phyloP scores from a whole-genome alignment of 1,140 invertebrate species.

The Solen grandis region DNA sequence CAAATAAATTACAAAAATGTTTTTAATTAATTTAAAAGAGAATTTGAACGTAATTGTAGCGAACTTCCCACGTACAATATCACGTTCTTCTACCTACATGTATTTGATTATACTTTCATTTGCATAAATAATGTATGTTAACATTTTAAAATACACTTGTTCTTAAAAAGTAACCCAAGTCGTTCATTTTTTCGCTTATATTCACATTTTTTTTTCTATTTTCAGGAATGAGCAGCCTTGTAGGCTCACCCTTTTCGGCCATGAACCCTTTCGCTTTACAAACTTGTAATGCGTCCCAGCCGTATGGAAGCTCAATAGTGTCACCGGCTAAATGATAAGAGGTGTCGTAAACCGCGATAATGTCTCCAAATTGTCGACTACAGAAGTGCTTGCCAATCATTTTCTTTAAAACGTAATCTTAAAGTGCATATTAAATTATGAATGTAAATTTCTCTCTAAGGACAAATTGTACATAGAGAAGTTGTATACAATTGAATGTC shows the following conservation, averaged over 20 bases:
- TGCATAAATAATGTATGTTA: too few relatives aligned
- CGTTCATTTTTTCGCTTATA: background rate
- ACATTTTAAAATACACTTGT: too few relatives aligned
- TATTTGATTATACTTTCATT: too few relatives aligned
- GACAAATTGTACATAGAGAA: background rate
- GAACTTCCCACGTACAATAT: too few relatives aligned
- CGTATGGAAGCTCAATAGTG: constrained; percentile 90
- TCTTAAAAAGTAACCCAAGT: too few relatives aligned
- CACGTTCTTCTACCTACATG: too few relatives aligned
- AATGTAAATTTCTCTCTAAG: background rate
- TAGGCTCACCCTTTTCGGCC: constrained; percentile 90
- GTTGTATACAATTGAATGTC: too few relatives aligned
- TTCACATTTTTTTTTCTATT: constrained; percentile 43
- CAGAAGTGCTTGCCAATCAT: background rate
- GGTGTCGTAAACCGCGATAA: background rate
- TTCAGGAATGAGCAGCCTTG: constrained; percentile 87
- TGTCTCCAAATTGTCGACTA: background rate
- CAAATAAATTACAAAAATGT: too few relatives aligned
- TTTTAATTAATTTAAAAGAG: too few relatives aligned
- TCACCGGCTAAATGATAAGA: constrained; percentile 84
- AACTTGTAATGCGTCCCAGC: constrained; percentile 90
- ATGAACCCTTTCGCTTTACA: constrained; percentile 95
- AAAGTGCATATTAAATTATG: background rate
- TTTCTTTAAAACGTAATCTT: background rate
- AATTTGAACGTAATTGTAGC: too few relatives aligned